Evolutionary conservation across 1,140 invertebrate species (phyloP).

Genomic region (Bombus consobrinus): DNA sequence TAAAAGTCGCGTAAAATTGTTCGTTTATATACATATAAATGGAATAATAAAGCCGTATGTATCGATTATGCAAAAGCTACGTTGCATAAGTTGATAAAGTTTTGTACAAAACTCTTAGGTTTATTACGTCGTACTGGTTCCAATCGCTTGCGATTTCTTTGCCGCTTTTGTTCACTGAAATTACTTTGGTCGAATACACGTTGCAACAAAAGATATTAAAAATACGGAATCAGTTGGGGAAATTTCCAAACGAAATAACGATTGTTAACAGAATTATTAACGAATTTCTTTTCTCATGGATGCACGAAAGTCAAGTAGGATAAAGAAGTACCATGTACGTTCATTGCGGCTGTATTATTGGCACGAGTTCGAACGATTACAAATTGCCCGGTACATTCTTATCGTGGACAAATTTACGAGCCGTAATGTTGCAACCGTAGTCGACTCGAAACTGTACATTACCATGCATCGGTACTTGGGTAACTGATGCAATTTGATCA

Average conservation of each 20-base stretch:
- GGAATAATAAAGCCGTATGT: background rate
- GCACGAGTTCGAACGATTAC: background rate
- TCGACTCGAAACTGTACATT: background rate
- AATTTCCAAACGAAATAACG: background rate
- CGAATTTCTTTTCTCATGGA: background rate
- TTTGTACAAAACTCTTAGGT: background rate
- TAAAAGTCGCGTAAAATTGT: background rate
- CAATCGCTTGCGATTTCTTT: background rate
- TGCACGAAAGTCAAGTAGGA: too few species aligned
- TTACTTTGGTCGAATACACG: background rate
- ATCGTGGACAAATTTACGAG: constrained; percentile 8
- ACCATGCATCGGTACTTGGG: too few species aligned
- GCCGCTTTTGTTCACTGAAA: background rate
- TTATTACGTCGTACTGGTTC: background rate
- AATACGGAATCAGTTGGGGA: too few species aligned
- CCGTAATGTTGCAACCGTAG: constrained; percentile 5
- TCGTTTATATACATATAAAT: background rate
- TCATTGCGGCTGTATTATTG: background rate
- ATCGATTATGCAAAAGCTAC: background rate
- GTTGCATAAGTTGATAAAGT: background rate
- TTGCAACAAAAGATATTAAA: background rate
- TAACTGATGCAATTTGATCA: background rate
- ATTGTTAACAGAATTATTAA: too few species aligned
- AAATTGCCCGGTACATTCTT: constrained; percentile 9
- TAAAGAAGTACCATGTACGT: background rate